Percentiles rank a stretch among this genome's conserved stretches.
phyloP scores from a whole-genome alignment of 1,140 invertebrate species.

The Aphis gossypii region DNA sequence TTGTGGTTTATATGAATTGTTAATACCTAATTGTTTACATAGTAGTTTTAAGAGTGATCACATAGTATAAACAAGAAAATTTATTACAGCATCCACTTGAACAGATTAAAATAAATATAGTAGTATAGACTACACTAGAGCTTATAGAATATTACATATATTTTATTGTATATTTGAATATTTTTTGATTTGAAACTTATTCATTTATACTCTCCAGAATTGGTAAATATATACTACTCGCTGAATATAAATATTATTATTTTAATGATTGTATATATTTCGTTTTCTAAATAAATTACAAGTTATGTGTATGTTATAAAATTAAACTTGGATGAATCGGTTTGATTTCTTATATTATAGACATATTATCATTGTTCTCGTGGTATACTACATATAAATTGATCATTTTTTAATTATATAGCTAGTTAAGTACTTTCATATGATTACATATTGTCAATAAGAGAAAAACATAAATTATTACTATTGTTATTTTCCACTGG shows the following conservation, averaged over 20 bases:
- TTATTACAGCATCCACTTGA: neutral
- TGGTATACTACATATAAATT: neutral
- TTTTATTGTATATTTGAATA: no score
- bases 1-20: neutral
- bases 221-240: neutral
- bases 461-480: neutral
- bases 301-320: neutral
- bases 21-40: neutral
- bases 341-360: neutral
- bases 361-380: neutral
- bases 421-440: neutral
- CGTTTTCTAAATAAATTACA: neutral
- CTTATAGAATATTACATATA: no score
- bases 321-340: neutral
- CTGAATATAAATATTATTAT: neutral
- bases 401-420: neutral
- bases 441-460: neutral
- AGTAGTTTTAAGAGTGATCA: neutral
- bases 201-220: neutral
- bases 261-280: neutral
- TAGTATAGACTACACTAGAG: neutral
- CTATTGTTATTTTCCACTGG: neutral
- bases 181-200: neutral
- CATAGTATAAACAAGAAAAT: neutral
- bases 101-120: neutral